Base-by-base conservation (phyloP, 2,797 vertebrate genomes). In the Enteromius fasciolatus region DNA sequence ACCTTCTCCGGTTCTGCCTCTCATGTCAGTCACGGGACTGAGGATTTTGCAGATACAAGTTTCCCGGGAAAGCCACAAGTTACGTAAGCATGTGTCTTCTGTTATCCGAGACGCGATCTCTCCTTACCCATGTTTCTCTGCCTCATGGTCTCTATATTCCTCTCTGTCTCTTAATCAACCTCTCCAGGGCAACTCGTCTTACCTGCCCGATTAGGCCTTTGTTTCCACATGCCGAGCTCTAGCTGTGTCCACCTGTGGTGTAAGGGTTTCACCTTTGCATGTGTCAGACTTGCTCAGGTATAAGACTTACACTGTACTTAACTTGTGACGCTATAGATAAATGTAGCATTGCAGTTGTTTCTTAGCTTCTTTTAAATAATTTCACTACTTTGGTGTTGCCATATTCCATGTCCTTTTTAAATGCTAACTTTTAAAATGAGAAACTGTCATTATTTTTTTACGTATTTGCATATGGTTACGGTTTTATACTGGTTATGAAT, bases 61-160 rank as follows among this genome's bases (percentile, higher is more conserved):
- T 46, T 83, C 74, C n/a, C 39, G 54, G 54, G 84, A 82, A 85
- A 78, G 68, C 79, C 25, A 12, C 36, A 41, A 9, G 33, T 69
- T 79, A 73, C 79, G 59, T 80, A 74, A 77, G 23, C 2, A 28
- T 1, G 3, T 77, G 73, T 69, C 69, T 81, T 80, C 77, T 78
- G 87, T 77, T 82, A 87, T 83, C 52, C 39, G 78, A 86, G 82
- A 84, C 20, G 80, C 5, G 70, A 61, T 80, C 84, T 84, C 66
- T n/a, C 39, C n/a, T 86, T 87, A 73, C 86, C 66, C 57, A 48
- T 20, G 11, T 41, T 78, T 82, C 81, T 52, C 36, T 80, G 79
- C 41, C 41, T 48, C 59, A 23, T 23, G 7, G 31, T 63, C 75
- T 64, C 83, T 33, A 28, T 52, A 46, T 61, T 70, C 74, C 67